Base-by-base conservation (phyloP, 2,888 invertebrate genomes). In the Sthenelais limicola region DNA sequence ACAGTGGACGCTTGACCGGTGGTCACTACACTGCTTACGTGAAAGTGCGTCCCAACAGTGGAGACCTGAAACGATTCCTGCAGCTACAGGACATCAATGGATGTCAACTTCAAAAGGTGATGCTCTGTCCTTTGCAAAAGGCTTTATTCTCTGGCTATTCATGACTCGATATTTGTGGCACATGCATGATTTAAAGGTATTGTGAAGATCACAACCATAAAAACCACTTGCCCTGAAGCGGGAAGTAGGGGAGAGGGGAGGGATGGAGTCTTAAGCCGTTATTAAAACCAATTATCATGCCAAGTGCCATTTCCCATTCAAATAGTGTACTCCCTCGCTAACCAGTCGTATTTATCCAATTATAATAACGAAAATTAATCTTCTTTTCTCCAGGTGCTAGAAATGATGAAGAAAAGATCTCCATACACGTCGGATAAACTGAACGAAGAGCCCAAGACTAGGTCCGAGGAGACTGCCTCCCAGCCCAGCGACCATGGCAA, bases 21-120 rank as follows among this genome's bases (percentile, higher is more conserved):
- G 94, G 94, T 32, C 94, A 94, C 85, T 99, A 99, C 85, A 94
- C 96, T 0, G 96, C 98, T 5, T 98, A 96, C 84, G 95, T 98
- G 1, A 97, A 97, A 90, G 94, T 94, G 68, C 81, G 89, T 51
- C 80, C 83, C 4, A 79, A 81, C 35, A 30, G 43, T 49, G 62
- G 67, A 15, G 24, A 71, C 4, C 43, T 51, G 24, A 72, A 73
- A 62, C 52, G 66, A 33, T 73, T 72, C 72, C 71, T 73, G 32
- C 74, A 73, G 68, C 52, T 58, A n/a, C 48, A 72, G 24, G 51
- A 72, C 26, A 38, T 43, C 1, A 70, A 52, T 21, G 70, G 70
- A 0, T 18, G 21, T 15, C 35, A 67, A 48, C 47, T 67, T 21
- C 48, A 18, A 28, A 70, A 52, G 43, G 70, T 70, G 9, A 24